Base-by-base conservation (phyloP, 2,797 vertebrate genomes). In the Dicrostonyx torquatus region DNA sequence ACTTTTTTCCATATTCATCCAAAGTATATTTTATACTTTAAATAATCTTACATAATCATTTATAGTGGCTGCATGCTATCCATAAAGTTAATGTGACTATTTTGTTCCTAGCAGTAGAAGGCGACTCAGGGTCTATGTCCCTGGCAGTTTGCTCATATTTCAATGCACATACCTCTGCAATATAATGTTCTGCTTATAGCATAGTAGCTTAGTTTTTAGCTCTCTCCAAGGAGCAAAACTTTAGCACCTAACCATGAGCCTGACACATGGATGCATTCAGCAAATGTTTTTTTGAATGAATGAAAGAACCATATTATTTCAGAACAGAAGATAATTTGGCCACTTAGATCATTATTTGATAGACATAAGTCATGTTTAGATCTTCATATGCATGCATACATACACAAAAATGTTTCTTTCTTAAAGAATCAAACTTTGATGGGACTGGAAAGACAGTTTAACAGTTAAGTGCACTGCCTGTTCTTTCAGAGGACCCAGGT, bases 31-130 rank as follows among this genome's bases (percentile, higher is more conserved):
- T 84, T 66, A 84, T 84, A 66, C 60, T 66, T 66, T 84, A 66
- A 31, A 48, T 26, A 7, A 77, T 78, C 91, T 86, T 89, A 87
- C 29, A 86, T 93, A 60, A 66, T 60, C n/a, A 93, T 75, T 68
- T 94, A 79, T 82, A 82, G 55, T 93, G 78, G 20, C 48, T 76
- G 4, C 34, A 68, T 75, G 87, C 55, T 75, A 45, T 83, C 84
- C 64, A 64, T 55, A 83, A 85, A 93, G 31, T 90, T 85, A 60
- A 20, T 90, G 75, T 87, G 55, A 83, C 80, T 60, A 77, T 86
- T 92, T 94, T 78, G 70, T 60, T 85, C 64, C 12, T 26, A 85
- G 64, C 62, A 70, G 34, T 68, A 50, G 37, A 85, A 37, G 43
- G 10, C 2, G 5, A 4, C 60, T 66, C 29, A 14, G 0, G 31